Evolutionary conservation across 2,888 invertebrate genomes (phyloP).

Genomic region (Nemapogon koenigi): DNA sequence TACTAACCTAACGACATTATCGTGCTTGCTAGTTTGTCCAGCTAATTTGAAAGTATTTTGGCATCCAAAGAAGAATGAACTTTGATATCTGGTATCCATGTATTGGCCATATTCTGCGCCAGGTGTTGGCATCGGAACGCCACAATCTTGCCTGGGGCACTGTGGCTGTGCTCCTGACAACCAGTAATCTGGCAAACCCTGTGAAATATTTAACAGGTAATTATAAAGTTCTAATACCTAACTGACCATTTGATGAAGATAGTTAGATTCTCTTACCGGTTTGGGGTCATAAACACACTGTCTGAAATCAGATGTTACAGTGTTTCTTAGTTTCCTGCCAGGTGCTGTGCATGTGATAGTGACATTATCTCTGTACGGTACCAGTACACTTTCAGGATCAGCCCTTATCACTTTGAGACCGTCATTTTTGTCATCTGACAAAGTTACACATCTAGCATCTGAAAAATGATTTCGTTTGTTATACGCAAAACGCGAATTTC

Average conservation of each 20-base stretch:
- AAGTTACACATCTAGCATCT: conserved; percentile 90
- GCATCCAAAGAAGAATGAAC: conserved; percentile 95
- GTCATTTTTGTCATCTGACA: conserved; percentile 88
- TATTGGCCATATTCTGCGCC: conserved; percentile 93
- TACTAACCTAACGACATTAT: conserved; percentile 78
- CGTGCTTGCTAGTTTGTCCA: conserved; percentile 90
- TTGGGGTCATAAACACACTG: conserved; percentile 97
- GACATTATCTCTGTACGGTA: conserved; percentile 90
- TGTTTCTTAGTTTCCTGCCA: conserved; percentile 80
- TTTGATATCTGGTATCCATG: conserved; percentile 87
- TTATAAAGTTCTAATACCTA: too few species aligned
- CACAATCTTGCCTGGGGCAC: conserved; percentile 90
- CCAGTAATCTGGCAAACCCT: conserved; percentile 91
- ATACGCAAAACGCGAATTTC: conserved; percentile 8
- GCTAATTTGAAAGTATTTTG: conserved; percentile 94
- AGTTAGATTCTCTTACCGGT: conserved; percentile 52
- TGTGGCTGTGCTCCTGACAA: conserved; percentile 84
- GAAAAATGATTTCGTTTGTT: conserved; percentile 22
- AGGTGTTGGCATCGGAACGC: conserved; percentile 88
- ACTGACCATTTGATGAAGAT: neutral
- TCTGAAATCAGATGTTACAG: conserved; percentile 83
- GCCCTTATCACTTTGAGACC: conserved; percentile 80
- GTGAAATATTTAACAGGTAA: conserved; percentile 17
- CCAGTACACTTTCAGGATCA: conserved; percentile 82
- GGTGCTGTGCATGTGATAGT: conserved; percentile 81